Conservation (phyloP, 2,113 vertebrate species). For the Morone chrysops region DNA sequence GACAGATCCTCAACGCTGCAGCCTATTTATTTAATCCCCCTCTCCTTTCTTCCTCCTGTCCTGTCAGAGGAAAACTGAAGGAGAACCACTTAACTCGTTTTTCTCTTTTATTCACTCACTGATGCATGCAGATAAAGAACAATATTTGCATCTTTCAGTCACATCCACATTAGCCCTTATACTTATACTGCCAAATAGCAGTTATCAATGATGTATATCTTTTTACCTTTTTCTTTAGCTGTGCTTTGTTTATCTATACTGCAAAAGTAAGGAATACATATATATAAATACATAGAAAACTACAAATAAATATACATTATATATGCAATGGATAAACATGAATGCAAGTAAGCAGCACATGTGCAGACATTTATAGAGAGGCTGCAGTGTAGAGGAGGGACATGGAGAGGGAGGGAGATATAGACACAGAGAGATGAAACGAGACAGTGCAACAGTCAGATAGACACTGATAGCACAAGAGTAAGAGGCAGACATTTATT, state of each 20-base stretch:
- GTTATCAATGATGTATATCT: neutral
- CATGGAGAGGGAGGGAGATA: neutral
- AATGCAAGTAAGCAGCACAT: neutral
- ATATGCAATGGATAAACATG: neutral
- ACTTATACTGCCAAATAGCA: constrained; percentile 9
- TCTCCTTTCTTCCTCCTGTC: constrained; percentile 62
- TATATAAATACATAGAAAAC: neutral
- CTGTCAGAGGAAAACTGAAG: constrained; percentile 63
- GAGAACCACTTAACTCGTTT: constrained; percentile 63
- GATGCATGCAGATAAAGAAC: constrained; percentile 62
- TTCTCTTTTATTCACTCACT: constrained; percentile 29
- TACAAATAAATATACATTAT: neutral
- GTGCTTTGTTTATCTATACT: neutral
- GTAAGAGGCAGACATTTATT: constrained; percentile 29
- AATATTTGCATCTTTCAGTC: constrained; percentile 57
- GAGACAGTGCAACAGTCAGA: constrained; percentile 9
- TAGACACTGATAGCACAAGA: constrained; percentile 9
- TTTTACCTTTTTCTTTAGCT: neutral
- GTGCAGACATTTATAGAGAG: neutral
- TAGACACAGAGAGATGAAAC: constrained; percentile 26
- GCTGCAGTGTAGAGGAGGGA: neutral
- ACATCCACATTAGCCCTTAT: constrained; percentile 21
- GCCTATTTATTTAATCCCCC: constrained; percentile 72
- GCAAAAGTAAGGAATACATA: neutral
- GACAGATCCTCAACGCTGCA: constrained; percentile 69